These are phyloP conservation scores for Actinemys pallida DNA, from an alignment of 2,113 vertebrate species.

Conservation along the genomic window DNA sequence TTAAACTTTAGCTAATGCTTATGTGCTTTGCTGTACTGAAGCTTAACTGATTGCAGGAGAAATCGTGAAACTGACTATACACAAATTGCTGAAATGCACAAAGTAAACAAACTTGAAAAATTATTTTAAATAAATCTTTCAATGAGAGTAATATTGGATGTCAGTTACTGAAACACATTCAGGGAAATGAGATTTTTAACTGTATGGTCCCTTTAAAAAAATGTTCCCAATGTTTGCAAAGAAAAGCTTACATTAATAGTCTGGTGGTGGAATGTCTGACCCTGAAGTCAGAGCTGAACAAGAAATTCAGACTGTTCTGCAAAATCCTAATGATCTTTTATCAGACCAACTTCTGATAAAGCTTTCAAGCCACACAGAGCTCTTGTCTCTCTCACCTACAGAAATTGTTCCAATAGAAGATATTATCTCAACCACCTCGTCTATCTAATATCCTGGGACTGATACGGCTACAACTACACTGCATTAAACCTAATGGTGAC, in stretches of 20 bases:
- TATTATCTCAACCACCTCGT: neutral
- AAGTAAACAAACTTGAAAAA: neutral
- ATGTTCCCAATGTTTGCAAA: slow-evolving; percentile 32
- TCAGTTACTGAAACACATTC: neutral
- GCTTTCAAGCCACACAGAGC: neutral
- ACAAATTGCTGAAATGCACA: neutral
- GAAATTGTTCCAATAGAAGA: neutral
- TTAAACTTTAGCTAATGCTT: neutral
- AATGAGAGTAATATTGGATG: neutral
- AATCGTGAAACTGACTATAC: neutral
- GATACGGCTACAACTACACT: neutral
- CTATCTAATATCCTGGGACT: neutral
- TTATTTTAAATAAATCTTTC: neutral
- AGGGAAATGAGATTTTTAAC: slow-evolving; percentile 16
- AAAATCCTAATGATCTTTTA: neutral
- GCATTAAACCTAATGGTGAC: neutral
- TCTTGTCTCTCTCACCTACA: neutral
- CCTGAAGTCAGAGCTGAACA: neutral
- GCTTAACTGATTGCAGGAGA: neutral
- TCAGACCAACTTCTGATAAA: neutral
- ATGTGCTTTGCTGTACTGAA: neutral
- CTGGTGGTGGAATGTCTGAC: neutral
- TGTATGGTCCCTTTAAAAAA: slow-evolving; percentile 20
- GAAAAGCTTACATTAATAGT: slow-evolving; percentile 50
- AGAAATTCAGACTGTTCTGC: neutral